Conservation (phyloP, 2,797 vertebrate genomes). For the Chromobotia macracanthus region DNA sequence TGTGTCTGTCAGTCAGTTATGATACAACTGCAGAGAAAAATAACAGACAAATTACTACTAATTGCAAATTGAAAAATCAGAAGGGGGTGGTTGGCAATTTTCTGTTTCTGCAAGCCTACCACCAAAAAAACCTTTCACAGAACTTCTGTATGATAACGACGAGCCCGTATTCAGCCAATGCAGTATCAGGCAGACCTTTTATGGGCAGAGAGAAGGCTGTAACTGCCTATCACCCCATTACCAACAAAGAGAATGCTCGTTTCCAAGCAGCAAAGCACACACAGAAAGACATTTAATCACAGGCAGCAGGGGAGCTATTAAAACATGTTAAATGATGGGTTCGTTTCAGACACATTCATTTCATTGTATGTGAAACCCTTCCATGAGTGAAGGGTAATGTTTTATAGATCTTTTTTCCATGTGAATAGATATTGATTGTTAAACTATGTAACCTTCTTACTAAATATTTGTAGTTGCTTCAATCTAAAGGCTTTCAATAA, state of each 20-base stretch:
- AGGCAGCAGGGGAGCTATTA: conserved; percentile 37
- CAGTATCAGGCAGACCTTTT: conserved; percentile 24
- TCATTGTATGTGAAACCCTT: conserved; percentile 29
- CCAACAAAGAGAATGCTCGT: conserved; percentile 6
- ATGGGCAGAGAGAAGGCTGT: conserved; percentile 37
- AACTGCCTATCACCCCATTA: conserved; percentile 41
- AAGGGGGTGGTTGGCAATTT: conserved; percentile 21
- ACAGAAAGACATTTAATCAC: conserved; percentile 37
- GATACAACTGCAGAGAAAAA: conserved; percentile 1
- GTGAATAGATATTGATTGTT: conserved; percentile 11
- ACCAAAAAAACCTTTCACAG: conserved; percentile 40
- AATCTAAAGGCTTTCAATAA: conserved; percentile 11
- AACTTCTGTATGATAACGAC: neutral
- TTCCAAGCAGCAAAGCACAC: conserved; percentile 39
- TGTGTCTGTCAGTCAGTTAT: conserved; percentile 27
- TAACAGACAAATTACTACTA: conserved; percentile 39
- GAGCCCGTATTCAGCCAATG: neutral
- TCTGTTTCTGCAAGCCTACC: conserved; percentile 6
- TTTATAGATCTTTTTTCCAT: conserved; percentile 32
- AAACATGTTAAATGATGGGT: conserved; percentile 44
- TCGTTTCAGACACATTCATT: conserved; percentile 31
- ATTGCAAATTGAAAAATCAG: conserved; percentile 44
- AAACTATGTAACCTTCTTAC: conserved; percentile 27
- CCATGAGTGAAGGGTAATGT: conserved; percentile 3
- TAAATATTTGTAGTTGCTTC: conserved; percentile 6